Conservation (phyloP, 1,140 invertebrate genomes). For the Belonocnema kinseyi region DNA sequence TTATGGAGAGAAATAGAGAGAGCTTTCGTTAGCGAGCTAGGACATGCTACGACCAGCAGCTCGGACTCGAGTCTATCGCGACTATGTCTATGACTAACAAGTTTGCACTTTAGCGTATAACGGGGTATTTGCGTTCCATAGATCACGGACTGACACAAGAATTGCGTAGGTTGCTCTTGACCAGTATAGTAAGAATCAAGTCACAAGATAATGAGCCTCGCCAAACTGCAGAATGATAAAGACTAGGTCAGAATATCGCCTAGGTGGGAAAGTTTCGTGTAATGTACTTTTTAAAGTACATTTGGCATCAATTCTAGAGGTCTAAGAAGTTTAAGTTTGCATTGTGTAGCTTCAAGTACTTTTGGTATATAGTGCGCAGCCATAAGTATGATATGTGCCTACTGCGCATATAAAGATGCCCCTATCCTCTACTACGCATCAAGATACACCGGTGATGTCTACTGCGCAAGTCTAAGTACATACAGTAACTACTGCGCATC, state of each 20-base stretch:
- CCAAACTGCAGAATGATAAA: not conserved
- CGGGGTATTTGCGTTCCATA: constrained; percentile 69
- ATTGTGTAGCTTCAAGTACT: no score
- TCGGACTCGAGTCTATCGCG: constrained; percentile 53
- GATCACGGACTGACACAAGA: constrained; percentile 70
- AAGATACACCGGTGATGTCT: no score
- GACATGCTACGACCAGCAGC: constrained; percentile 38
- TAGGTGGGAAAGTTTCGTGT: no score
- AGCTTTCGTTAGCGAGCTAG: constrained; percentile 44
- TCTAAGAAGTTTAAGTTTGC: no score
- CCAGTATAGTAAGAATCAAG: not conserved
- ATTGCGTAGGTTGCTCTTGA: constrained; percentile 66
- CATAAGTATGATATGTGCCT: no score
- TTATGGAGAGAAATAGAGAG: constrained; percentile 36
- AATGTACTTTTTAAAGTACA: no score
- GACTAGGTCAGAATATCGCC: not conserved
- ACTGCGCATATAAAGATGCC: no score
- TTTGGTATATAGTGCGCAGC: no score
- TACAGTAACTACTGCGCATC: no score
- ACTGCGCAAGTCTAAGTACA: no score
- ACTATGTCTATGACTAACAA: constrained; percentile 66
- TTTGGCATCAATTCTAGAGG: no score
- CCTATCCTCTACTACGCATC: no score
- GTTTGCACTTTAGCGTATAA: constrained; percentile 75
- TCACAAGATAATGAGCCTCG: not conserved